These are phyloP conservation scores for Suricata suricatta DNA, from an alignment of 2,113 vertebrate genomes.

Conservation along the genomic window DNA sequence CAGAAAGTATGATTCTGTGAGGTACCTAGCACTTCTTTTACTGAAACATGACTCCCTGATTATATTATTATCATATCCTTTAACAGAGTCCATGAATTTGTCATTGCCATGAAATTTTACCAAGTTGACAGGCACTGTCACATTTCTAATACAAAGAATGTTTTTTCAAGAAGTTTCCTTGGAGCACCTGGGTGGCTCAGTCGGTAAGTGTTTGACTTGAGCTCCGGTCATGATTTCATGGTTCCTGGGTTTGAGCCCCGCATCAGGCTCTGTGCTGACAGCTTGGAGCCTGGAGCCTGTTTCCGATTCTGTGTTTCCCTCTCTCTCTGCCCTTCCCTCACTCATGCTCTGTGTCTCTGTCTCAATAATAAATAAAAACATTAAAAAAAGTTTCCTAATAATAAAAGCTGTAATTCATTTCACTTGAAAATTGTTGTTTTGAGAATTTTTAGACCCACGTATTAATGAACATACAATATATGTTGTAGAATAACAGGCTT, in stretches of 20 bases:
- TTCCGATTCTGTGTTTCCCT: no score
- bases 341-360: no score
- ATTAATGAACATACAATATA: not conserved
- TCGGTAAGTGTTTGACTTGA: no score
- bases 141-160: not conserved
- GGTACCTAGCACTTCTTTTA: not conserved
- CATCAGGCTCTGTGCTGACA: no score
- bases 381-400: not conserved
- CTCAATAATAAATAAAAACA: no score
- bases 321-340: no score
- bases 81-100: not conserved
- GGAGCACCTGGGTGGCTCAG: no score
- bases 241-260: no score
- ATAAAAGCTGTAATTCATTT: not conserved
- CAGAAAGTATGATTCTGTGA: not conserved
- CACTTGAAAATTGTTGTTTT: not conserved
- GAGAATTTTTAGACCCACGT: not conserved
- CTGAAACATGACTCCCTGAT: not conserved
- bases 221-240: no score
- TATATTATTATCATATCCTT: not conserved
- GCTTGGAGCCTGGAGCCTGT: no score
- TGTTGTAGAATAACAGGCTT: not conserved
- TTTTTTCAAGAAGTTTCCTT: not conserved
- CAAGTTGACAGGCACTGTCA: not conserved
- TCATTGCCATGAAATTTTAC: not conserved